phyloP scores from a whole-genome alignment of 2,113 vertebrate genomes.

The Strix uralensis region DNA sequence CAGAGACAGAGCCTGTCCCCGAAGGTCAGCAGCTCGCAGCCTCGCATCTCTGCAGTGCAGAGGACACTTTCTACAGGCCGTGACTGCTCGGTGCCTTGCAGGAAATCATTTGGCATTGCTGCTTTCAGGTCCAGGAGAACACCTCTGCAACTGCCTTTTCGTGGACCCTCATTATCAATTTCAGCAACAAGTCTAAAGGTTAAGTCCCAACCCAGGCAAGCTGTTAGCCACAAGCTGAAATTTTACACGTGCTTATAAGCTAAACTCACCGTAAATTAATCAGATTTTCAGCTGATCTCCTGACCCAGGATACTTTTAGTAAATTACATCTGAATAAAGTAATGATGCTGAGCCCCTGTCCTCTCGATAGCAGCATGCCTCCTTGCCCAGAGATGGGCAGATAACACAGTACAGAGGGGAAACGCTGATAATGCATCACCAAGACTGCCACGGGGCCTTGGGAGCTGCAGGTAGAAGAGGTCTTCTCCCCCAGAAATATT shows the following conservation, averaged over 20 bases:
- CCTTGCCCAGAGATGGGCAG: neutral
- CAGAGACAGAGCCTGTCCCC: neutral
- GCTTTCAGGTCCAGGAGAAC: neutral
- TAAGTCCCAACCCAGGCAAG: neutral
- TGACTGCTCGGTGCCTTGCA: neutral
- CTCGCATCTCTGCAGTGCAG: neutral
- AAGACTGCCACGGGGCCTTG: neutral
- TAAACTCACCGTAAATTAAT: neutral
- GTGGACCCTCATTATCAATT: neutral
- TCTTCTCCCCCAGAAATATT: neutral
- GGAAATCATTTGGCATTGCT: neutral
- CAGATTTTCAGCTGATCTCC: neutral
- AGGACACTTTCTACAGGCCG: neutral
- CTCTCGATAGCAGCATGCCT: neutral
- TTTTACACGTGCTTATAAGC: neutral
- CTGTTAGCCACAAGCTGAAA: neutral
- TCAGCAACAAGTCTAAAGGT: neutral
- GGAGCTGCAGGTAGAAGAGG: neutral
- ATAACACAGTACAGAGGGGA: rapidly evolving
- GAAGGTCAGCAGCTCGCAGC: neutral
- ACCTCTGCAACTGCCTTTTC: neutral
- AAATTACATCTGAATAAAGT: neutral
- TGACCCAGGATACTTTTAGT: neutral
- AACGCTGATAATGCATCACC: rapidly evolving
- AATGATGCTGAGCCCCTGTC: neutral